Evolutionary conservation across 2,797 vertebrate genomes (phyloP), one percentile per base, ranked within the genome.

Genomic region (Euthynnus affinis): DNA sequence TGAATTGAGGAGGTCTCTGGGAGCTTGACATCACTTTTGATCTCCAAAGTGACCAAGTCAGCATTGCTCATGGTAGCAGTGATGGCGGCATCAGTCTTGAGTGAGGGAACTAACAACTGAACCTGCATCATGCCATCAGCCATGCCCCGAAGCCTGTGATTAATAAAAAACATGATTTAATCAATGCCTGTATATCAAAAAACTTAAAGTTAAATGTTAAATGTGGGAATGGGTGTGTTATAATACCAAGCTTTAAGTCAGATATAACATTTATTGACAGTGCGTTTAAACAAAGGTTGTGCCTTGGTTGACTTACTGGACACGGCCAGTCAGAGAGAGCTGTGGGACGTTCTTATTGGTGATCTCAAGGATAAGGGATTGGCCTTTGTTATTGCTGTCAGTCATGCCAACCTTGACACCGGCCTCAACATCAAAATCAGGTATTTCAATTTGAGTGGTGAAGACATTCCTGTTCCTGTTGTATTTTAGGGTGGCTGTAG

Each of bases 291-390:
- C 4, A 81, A 46, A 67, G 17, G 51, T 25, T 61, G 12, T 7
- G 17, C 5, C 64, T 56, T 37, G 14, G 46, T 85, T 82, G 65
- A 90, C 94, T 92, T 93, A 99, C 98, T 96, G 96, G 76, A 96
- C 79, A 25, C 92, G 95, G 8, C 96, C 95, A 9, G 84, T 95
- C 74, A 99, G 87, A 70, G 96, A 94, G 48, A 96, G 82, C 91
- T 97, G 97, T 25, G 96, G 88, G 80, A 96, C 86, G 17, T 97
- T 97, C 83, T 96, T 96, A 91, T 97, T 97, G 91, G 95, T 92
- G 77, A 99, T 5, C 49, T 98, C 96, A 10, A 98, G 55, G 29
- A 79, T 90, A 60, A 96, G 81, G 52, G 92, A 91, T 87, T 95
- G 96, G 65, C 91, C 95, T 58, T 76, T 78, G 76, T 81, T 0